Evolutionary conservation across 2,113 vertebrate species (phyloP).

Genomic region (Cebus imitator): DNA sequence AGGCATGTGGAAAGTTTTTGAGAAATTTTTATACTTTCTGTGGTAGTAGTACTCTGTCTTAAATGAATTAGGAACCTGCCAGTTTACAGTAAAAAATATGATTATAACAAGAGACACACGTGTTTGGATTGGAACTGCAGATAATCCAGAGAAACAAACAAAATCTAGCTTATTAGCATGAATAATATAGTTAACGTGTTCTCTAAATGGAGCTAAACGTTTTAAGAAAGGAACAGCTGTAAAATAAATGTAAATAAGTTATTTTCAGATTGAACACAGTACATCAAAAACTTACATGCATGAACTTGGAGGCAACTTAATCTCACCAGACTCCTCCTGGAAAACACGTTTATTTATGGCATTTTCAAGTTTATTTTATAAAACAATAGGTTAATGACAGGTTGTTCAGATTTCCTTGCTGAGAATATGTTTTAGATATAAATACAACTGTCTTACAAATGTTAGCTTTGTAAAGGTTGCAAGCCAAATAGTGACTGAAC

Average conservation of each 20-base stretch:
- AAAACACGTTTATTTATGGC: conserved; percentile 31
- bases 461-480: conserved; percentile 17
- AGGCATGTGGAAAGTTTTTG: conserved; percentile 48
- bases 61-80: conserved; percentile 39
- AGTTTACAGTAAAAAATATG: conserved; percentile 52
- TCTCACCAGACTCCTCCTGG: background rate
- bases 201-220: conserved; percentile 21
- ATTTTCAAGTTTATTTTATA: conserved; percentile 15
- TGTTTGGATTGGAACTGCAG: conserved; percentile 3
- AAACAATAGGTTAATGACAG: conserved; percentile 1
- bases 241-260: background rate
- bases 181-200: conserved; percentile 33
- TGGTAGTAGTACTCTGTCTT: conserved; percentile 39
- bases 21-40: conserved; percentile 47
- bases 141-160: conserved; percentile 45
- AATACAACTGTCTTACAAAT: conserved; percentile 3
- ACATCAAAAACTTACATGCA: background rate
- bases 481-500: background rate
- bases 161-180: conserved; percentile 4
- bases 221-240: conserved; percentile 14
- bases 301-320: conserved; percentile 35
- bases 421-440: conserved; percentile 11
- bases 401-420: conserved; percentile 27
- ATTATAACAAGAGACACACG: conserved; percentile 37
- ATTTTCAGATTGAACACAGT: conserved; percentile 39